phyloP scores from a whole-genome alignment of 2,113 vertebrate genomes.

The Xenus cinereus region DNA sequence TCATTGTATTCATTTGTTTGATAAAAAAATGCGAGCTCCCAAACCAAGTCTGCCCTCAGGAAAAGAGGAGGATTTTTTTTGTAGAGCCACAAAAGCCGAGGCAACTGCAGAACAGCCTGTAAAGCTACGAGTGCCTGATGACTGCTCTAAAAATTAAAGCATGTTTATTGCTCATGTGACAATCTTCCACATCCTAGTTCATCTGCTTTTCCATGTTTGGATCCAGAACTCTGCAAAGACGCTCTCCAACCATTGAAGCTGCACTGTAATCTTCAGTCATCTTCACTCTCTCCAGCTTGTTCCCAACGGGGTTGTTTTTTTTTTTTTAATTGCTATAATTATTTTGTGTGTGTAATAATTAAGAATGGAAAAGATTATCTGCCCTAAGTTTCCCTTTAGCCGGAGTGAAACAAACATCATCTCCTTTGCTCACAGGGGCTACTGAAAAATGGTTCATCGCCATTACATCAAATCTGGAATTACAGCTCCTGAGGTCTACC shows the following conservation, averaged over 20 bases:
- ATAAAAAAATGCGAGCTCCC: background rate
- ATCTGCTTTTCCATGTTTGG: background rate
- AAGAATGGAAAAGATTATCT: background rate
- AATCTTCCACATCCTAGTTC: background rate
- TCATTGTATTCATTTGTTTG: background rate
- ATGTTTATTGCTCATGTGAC: background rate
- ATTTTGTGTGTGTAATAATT: background rate
- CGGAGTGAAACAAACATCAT: background rate
- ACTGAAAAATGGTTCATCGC: rapidly evolving
- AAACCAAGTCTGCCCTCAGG: background rate
- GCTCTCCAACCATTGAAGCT: background rate
- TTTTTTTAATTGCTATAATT: background rate
- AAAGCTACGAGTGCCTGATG: background rate
- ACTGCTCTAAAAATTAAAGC: background rate
- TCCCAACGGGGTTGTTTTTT: background rate
- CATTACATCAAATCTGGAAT: background rate
- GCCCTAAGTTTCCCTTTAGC: background rate
- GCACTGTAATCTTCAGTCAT: background rate
- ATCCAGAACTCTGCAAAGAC: background rate
- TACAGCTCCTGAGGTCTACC: background rate
- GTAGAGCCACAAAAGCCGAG: background rate
- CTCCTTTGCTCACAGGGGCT: background rate
- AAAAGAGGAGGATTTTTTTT: background rate
- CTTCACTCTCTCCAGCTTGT: background rate
- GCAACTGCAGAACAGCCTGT: background rate